Conservation (phyloP, 2,113 vertebrate genomes). For the Sander lucioperca region DNA sequence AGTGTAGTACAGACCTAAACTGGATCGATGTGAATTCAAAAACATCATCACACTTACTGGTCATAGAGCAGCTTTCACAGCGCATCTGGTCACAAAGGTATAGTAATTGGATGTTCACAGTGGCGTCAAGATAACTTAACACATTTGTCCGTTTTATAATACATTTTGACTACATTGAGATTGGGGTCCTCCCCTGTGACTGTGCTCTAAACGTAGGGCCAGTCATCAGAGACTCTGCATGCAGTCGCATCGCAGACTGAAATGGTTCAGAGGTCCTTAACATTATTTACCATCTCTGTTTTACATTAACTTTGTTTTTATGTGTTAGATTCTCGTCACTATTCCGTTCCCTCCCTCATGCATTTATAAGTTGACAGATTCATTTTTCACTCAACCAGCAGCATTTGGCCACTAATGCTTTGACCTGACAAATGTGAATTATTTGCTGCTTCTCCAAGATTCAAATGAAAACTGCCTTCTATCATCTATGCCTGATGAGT, state of each 20-base stretch:
- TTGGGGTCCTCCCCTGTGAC: neutral
- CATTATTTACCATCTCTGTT: neutral
- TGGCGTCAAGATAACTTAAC: neutral
- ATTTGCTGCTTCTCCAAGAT: conserved; percentile 15
- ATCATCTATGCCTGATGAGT: neutral
- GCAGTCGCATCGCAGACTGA: neutral
- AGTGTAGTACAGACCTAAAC: neutral
- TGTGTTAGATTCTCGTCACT: neutral
- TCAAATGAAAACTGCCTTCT: conserved; percentile 8
- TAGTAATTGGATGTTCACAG: too few species aligned
- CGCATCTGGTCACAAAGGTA: neutral
- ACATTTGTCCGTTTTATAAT: neutral
- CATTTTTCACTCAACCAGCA: conserved; percentile 5
- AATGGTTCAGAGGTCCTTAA: neutral
- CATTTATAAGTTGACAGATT: conserved; percentile 3
- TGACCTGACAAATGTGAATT: conserved; percentile 10
- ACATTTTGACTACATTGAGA: neutral
- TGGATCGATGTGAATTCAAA: neutral
- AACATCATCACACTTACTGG: neutral
- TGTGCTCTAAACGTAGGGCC: neutral
- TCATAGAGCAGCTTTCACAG: too few species aligned
- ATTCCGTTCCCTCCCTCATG: neutral
- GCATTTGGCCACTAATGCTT: conserved; percentile 16
- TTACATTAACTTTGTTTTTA: conserved; percentile 19
- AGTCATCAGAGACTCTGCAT: neutral